A percentile compares a stretch with the other conserved stretches of the same genome.
phyloP scores from a whole-genome alignment of 2,888 invertebrate species.

The Homarus gammarus region DNA sequence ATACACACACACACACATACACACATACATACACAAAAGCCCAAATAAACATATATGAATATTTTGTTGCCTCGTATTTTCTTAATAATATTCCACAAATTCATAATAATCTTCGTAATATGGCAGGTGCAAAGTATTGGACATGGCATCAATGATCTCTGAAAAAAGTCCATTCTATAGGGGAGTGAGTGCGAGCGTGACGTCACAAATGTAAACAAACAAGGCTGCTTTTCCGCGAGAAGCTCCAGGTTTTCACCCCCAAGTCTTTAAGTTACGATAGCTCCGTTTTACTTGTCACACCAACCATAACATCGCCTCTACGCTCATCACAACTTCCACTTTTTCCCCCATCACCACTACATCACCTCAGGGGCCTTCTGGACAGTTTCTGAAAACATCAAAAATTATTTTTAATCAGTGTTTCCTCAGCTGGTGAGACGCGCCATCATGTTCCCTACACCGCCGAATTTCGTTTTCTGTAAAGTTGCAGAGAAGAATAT shows the following conservation, averaged over 20 bases:
- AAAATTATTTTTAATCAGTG: background rate
- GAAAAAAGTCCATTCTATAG: too few species aligned
- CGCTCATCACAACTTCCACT: slow-evolving; percentile 11
- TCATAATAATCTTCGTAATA: too few species aligned
- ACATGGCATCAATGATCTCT: background rate
- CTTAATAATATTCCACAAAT: too few species aligned
- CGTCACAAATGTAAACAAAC: slow-evolving; percentile 20
- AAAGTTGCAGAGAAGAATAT: too few species aligned
- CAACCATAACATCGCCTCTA: background rate
- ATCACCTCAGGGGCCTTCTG: background rate
- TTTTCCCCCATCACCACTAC: background rate
- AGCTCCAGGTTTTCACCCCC: slow-evolving; percentile 28
- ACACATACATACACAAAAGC: too few species aligned
- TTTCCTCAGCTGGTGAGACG: background rate
- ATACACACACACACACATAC: background rate
- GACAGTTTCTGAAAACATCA: background rate
- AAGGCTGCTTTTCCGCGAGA: background rate
- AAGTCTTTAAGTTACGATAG: background rate
- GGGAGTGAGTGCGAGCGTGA: background rate
- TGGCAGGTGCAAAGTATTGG: background rate
- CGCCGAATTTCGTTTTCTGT: too few species aligned
- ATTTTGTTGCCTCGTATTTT: too few species aligned
- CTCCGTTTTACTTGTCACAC: background rate
- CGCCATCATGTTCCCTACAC: too few species aligned
- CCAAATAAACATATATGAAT: too few species aligned